Base-by-base conservation (phyloP, 2,888 invertebrate species). In the Polyommatus iphigenia region DNA sequence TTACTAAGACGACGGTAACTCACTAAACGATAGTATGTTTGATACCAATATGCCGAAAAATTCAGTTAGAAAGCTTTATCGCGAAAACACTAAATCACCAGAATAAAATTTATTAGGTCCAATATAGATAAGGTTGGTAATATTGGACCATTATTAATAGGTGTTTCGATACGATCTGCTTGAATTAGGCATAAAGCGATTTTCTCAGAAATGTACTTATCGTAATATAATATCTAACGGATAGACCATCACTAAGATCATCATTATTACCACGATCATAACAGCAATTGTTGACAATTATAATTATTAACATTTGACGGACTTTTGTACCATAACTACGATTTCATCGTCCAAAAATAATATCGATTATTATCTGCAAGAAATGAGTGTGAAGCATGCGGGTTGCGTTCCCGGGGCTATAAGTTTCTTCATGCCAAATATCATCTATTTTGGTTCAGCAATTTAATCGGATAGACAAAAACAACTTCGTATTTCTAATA, bases 171-270 rank as follows among this genome's bases (percentile, higher is more conserved):
- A 41, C 41, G 73, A 73, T 73, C 41, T 41, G 24, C 67, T 67
- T 29, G 67, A 29, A 32, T 67, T 67, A 73, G 41, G 73, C 73
- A 73, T 46, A 73, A 73, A 46, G 20, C 46, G 20, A 15, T 41
- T 73, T 73, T 73, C n/a, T 73, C 46, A 46, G 73, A 46, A 73
- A 73, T 73, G 29, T 29, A 62, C 20, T 20, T 59, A 67, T 67
- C 29, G 2, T 6, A 62, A 20, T 62, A 62, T 20, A 24, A 24
- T 62, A 29, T 67, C 15, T 29, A 67, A 32, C 15, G 13, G 15
- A 32, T 32, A 29, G 0, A 67, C 15, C 4, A 29, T 15, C 29
- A 29, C 15, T 50, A 15, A 20, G 10, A 24, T 62, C 20, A 62
- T 29, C 10, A 29, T 62, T 29, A 67, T 67, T 6, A 29, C 0